These are phyloP conservation scores for Penaeus monodon DNA, from an alignment of 2,888 invertebrate species.

Conservation along the genomic window DNA sequence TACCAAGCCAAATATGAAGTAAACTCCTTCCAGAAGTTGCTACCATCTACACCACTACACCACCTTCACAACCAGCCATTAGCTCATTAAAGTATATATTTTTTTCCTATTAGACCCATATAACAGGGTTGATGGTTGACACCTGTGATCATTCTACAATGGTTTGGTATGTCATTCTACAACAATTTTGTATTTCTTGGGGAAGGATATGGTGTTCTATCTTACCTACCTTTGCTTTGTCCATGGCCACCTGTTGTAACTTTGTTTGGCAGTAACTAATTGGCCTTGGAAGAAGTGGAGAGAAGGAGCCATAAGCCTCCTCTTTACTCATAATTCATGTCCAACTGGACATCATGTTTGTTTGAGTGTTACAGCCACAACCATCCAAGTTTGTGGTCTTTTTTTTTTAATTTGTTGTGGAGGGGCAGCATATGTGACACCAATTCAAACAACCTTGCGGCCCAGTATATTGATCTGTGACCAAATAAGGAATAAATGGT, in stretches of 20 bases:
- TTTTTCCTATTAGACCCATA: constrained; percentile 53
- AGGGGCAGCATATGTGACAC: constrained; percentile 32
- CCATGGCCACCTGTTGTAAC: too few relatives aligned
- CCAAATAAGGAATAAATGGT: constrained; percentile 59
- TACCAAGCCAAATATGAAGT: constrained; percentile 64
- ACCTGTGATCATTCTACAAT: constrained; percentile 51
- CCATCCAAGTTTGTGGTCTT: constrained; percentile 14
- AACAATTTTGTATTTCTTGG: too few relatives aligned
- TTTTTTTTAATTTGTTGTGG: constrained; percentile 22
- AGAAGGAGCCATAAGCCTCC: constrained; percentile 36
- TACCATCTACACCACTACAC: constrained; percentile 34
- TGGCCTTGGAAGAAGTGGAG: neutral
- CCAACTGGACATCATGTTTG: constrained; percentile 25
- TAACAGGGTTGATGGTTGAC: constrained; percentile 47
- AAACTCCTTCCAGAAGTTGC: constrained; percentile 48
- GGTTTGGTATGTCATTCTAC: constrained; percentile 1
- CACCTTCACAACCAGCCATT: constrained; percentile 59
- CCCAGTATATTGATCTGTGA: constrained; percentile 52
- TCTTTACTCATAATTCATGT: constrained; percentile 28
- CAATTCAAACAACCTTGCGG: constrained; percentile 24
- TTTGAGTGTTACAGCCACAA: constrained; percentile 20
- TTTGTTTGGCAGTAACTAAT: too few relatives aligned
- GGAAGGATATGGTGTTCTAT: too few relatives aligned
- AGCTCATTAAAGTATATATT: constrained; percentile 54
- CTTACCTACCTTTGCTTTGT: too few relatives aligned